Conservation (phyloP, 2,888 invertebrate genomes). For the Atrina japonica region DNA sequence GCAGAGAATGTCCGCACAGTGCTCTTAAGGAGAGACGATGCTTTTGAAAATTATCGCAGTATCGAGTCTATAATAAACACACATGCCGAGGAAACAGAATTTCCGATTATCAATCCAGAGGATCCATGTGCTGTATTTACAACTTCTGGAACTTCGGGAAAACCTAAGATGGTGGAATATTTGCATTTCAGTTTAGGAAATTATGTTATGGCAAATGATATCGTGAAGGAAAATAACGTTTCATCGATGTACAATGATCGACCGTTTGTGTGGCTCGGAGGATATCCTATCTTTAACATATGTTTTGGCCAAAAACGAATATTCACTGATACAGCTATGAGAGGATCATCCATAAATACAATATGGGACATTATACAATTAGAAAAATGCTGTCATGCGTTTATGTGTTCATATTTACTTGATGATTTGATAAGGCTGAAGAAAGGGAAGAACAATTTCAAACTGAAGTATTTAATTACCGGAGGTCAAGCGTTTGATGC, state of each 20-base stretch:
- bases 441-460: conserved; percentile 10
- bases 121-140: conserved; percentile 25
- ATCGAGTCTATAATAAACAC: conserved; percentile 1
- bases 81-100: background rate
- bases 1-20: conserved; percentile 5
- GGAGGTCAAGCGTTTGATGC: conserved; percentile 32
- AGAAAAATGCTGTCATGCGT: conserved; percentile 15
- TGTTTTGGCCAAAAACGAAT: conserved; percentile 12
- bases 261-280: conserved; percentile 27
- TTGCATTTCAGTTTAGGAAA: conserved; percentile 20
- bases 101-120: conserved; percentile 23
- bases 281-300: conserved; percentile 21
- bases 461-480: background rate
- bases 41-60: background rate
- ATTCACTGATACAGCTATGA: conserved; percentile 15
- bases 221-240: background rate
- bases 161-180: conserved; percentile 27
- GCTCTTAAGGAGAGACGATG: conserved; percentile 4
- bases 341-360: background rate
- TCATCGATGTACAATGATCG: conserved; percentile 25
- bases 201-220: background rate
- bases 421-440: conserved; percentile 16
- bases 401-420: conserved; percentile 24
- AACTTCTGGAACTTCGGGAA: conserved; percentile 29
- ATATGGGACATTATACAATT: conserved; percentile 24